These are phyloP conservation scores for Protosalanx chinensis DNA, from an alignment of 2,797 vertebrate species.

Conservation along the genomic window DNA sequence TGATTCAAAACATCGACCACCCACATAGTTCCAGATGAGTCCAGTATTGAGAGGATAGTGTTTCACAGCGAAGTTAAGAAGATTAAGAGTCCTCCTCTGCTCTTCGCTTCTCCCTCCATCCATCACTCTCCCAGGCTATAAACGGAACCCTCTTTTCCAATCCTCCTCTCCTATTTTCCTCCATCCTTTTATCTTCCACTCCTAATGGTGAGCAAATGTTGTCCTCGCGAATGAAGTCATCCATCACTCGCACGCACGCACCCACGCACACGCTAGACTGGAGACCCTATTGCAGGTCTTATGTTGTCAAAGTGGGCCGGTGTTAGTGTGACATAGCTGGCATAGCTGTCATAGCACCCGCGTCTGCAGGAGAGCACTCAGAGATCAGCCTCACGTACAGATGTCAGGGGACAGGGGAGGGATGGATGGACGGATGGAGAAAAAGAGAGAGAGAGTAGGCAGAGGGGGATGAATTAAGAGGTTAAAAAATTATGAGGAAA, in stretches of 20 bases:
- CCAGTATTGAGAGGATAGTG: too few relatives aligned
- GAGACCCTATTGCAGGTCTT: neutral
- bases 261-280: constrained; percentile 14
- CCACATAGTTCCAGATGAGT: too few relatives aligned
- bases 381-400: too few relatives aligned
- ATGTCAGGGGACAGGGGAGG: neutral
- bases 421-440: neutral
- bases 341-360: constrained; percentile 33
- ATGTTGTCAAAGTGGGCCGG: neutral
- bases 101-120: too few relatives aligned
- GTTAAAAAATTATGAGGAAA: too few relatives aligned
- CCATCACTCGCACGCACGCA: constrained; percentile 7
- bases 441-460: too few relatives aligned
- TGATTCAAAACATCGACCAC: too few relatives aligned
- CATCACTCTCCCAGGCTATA: too few relatives aligned
- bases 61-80: too few relatives aligned
- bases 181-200: neutral
- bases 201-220: constrained; percentile 41
- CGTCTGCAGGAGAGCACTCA: constrained; percentile 3
- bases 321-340: constrained; percentile 28
- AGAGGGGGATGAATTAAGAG: too few relatives aligned
- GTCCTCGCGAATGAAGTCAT: neutral
- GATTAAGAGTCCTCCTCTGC: too few relatives aligned
- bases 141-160: constrained; percentile 25
- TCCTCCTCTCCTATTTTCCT: constrained; percentile 25